Evolutionary conservation across 2,888 invertebrate species (phyloP).

Genomic region (Sipha maydis): DNA sequence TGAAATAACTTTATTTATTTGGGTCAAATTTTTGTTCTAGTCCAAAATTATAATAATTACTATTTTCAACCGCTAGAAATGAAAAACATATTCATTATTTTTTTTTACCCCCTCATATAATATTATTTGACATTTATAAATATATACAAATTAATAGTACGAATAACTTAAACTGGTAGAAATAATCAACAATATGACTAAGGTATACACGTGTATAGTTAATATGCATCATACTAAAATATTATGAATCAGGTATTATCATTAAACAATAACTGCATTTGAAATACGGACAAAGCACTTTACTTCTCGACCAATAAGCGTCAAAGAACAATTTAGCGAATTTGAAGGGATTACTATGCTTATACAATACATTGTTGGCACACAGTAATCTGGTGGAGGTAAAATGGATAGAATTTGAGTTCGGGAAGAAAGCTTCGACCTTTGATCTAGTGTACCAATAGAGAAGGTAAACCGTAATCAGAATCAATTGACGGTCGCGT

Average conservation of each 20-base stretch:
- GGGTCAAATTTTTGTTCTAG: too few relatives aligned
- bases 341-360: slow-evolving; percentile 28
- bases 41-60: too few relatives aligned
- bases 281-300: not conserved
- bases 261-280: not conserved
- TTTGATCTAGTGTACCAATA: not conserved
- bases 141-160: too few relatives aligned
- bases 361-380: not conserved
- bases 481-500: slow-evolving; percentile 18
- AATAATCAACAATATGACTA: too few relatives aligned
- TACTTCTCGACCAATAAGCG: slow-evolving; percentile 9
- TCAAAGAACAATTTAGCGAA: slow-evolving; percentile 36
- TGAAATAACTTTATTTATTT: too few relatives aligned
- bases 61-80: too few relatives aligned
- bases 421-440: not conserved
- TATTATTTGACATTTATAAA: too few relatives aligned
- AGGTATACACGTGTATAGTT: too few relatives aligned
- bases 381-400: slow-evolving; percentile 6
- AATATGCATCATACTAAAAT: not conserved
- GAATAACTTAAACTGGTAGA: too few relatives aligned
- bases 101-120: too few relatives aligned
- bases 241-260: not conserved
- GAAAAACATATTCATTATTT: too few relatives aligned
- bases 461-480: slow-evolving; percentile 33
- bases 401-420: not conserved